Evolutionary conservation across 2,797 vertebrate species (phyloP).

Genomic region (Molothrus ater): DNA sequence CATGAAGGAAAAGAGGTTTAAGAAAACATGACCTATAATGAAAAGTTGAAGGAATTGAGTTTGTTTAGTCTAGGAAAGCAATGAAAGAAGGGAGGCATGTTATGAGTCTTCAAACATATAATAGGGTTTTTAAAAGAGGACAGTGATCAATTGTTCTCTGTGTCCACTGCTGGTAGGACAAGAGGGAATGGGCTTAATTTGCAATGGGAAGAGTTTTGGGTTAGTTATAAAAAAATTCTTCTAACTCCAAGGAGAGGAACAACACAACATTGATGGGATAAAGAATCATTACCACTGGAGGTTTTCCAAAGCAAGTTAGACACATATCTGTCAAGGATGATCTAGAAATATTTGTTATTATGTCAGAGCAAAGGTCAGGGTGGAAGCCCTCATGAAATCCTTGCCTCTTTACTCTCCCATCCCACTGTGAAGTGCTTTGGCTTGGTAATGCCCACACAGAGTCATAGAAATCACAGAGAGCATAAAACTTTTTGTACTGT

Average conservation of each 20-base stretch:
- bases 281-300: neutral
- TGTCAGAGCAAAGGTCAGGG: neutral
- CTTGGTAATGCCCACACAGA: neutral
- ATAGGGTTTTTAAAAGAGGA: neutral
- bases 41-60: constrained; percentile 51
- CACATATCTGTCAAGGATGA: neutral
- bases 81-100: constrained; percentile 7
- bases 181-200: neutral
- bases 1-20: constrained; percentile 38
- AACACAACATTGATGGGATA: neutral
- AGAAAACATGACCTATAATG: constrained; percentile 60
- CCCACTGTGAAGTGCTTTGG: neutral
- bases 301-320: neutral
- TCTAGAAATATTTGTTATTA: neutral
- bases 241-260: neutral
- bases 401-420: neutral
- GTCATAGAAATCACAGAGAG: neutral
- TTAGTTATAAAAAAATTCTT: neutral
- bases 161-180: neutral
- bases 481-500: neutral
- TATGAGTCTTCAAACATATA: constrained; percentile 10
- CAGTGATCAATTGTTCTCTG: constrained; percentile 15
- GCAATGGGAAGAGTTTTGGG: neutral
- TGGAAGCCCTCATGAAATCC: neutral
- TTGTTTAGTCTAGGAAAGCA: constrained; percentile 64